Evolutionary conservation across 1,140 invertebrate species (phyloP).

Genomic region (Globodera rostochiensis): DNA sequence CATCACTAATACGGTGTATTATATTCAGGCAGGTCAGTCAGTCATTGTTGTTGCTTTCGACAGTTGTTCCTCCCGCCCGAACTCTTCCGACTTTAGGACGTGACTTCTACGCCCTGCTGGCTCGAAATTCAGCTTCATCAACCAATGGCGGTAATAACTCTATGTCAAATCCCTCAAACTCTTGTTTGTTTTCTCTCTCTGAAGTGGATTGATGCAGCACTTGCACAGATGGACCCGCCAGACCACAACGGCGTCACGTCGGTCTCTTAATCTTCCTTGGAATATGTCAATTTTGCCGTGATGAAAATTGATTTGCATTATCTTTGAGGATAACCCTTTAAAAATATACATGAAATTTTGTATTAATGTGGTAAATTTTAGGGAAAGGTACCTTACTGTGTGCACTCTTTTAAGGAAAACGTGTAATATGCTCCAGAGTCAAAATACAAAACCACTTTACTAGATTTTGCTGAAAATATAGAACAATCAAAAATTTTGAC

Average conservation of each 20-base stretch:
- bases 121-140: constrained; percentile 98
- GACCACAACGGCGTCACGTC: constrained; percentile 52
- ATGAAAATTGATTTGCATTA: no score
- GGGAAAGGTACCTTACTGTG: neutral
- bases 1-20: no score
- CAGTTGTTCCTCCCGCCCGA: neutral
- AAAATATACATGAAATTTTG: no score
- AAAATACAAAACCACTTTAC: no score
- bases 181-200: constrained; percentile 23
- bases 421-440: no score
- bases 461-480: no score
- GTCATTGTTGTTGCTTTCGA: neutral
- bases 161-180: neutral
- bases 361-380: no score
- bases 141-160: constrained; percentile 75
- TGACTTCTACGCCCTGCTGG: constrained; percentile 98
- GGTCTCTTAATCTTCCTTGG: constrained; percentile 40
- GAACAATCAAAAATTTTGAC: no score
- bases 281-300: no score
- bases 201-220: constrained; percentile 50
- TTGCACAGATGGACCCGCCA: constrained; percentile 48
- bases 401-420: no score
- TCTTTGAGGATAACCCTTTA: no score
- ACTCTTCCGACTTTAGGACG: constrained; percentile 70
- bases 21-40: constrained; percentile 6